Percentiles rank a stretch among this genome's conserved stretches.
Conservation (phyloP, 2,888 invertebrate species). For the Taphrorychus bicolor region DNA sequence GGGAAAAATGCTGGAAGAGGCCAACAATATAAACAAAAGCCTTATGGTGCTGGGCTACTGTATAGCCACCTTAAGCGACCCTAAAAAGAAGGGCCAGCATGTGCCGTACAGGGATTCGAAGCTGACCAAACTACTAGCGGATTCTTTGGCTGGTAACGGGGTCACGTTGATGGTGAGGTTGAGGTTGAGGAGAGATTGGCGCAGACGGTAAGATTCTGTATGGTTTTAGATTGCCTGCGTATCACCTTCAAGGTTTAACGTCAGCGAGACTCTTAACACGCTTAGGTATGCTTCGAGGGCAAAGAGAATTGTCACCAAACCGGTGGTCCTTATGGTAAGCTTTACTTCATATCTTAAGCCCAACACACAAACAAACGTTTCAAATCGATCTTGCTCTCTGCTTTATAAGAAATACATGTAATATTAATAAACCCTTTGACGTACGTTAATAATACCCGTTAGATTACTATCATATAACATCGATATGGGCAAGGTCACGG, state of each 20-base stretch:
- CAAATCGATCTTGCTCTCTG: too few relatives aligned
- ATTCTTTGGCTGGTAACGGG: slow-evolving; percentile 92
- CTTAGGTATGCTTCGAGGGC: slow-evolving; percentile 91
- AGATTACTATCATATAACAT: too few relatives aligned
- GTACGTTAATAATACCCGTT: too few relatives aligned
- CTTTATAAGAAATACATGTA: too few relatives aligned
- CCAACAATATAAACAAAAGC: slow-evolving; percentile 96
- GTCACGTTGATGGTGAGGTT: slow-evolving; percentile 87
- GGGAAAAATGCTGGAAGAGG: slow-evolving; percentile 89
- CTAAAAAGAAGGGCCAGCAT: slow-evolving; percentile 79
- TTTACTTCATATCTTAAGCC: too few relatives aligned
- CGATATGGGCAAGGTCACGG: too few relatives aligned
- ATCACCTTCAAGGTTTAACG: slow-evolving; percentile 86
- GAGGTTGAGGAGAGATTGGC: background rate
- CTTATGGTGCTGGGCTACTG: slow-evolving; percentile 95
- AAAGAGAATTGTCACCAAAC: slow-evolving; percentile 91
- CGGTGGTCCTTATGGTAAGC: slow-evolving; percentile 88
- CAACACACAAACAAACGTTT: too few relatives aligned
- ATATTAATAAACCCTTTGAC: too few relatives aligned
- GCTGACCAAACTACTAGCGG: slow-evolving; percentile 89
- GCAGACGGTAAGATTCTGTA: background rate
- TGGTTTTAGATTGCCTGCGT: slow-evolving; percentile 87
- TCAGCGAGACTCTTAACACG: slow-evolving; percentile 89
- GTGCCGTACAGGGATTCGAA: slow-evolving; percentile 96
- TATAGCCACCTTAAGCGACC: slow-evolving; percentile 89